A percentile compares a stretch with the other conserved stretches of the same genome.
Evolutionary conservation across 2,888 invertebrate species (phyloP).

Genomic region (Noctua janthe): DNA sequence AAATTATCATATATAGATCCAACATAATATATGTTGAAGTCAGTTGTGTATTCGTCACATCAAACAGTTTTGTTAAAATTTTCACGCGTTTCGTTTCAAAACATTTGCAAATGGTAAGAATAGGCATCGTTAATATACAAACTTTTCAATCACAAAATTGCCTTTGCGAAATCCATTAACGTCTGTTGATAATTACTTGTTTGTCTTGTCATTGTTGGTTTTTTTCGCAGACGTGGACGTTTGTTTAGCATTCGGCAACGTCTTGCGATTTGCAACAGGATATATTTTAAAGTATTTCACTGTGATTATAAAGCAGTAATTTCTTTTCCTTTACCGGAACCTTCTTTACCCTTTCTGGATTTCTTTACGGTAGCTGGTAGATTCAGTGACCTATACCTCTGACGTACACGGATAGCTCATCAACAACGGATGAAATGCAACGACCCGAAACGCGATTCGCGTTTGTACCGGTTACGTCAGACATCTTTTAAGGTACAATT

Average conservation of each 20-base stretch:
- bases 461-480: slow-evolving; percentile 36
- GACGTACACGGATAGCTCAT: slow-evolving; percentile 15
- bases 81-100: slow-evolving; percentile 46
- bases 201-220: slow-evolving; percentile 31
- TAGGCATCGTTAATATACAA: slow-evolving; percentile 36
- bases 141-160: slow-evolving; percentile 38
- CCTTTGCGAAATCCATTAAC: slow-evolving; percentile 31
- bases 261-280: neutral
- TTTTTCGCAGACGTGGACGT: slow-evolving; percentile 21
- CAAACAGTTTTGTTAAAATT: slow-evolving; percentile 30
- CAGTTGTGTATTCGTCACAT: slow-evolving; percentile 55
- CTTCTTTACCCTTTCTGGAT: neutral
- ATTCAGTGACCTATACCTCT: slow-evolving; percentile 7
- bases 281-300: neutral
- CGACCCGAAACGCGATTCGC: slow-evolving; percentile 22
- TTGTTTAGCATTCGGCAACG: slow-evolving; percentile 22
- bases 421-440: slow-evolving; percentile 16
- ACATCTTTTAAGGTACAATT: neutral
- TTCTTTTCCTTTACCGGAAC: neutral
- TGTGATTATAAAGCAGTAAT: neutral
- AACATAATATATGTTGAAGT: slow-evolving; percentile 14
- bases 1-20: slow-evolving; percentile 35
- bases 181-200: slow-evolving; percentile 23
- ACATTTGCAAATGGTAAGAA: slow-evolving; percentile 42
- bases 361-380: neutral